Percentiles rank a stretch among this genome's conserved stretches.
phyloP scores from a whole-genome alignment of 2,113 vertebrate genomes.

The Emydura subglobosa region DNA sequence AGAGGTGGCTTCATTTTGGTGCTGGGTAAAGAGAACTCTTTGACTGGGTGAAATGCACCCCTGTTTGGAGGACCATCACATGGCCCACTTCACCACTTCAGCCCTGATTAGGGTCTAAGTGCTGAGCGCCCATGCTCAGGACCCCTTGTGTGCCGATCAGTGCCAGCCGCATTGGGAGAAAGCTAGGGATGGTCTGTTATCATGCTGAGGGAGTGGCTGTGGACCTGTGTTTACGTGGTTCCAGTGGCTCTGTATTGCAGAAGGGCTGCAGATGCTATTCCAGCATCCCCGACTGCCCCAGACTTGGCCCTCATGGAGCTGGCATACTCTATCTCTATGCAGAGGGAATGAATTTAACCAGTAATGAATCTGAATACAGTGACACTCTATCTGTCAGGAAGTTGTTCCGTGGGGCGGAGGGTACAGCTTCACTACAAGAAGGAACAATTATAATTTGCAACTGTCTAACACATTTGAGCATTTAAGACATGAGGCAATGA shows the following conservation, averaged over 20 bases:
- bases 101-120: neutral
- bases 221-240: neutral
- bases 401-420: neutral
- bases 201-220: neutral
- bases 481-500: neutral
- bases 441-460: neutral
- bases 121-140: neutral
- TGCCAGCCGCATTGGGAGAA: neutral
- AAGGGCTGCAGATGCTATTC: neutral
- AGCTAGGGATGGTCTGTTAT: neutral
- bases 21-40: neutral
- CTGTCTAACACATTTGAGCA: neutral
- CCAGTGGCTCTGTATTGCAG: neutral
- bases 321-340: neutral
- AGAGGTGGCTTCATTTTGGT: neutral
- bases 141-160: neutral
- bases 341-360: neutral
- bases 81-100: neutral
- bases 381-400: neutral
- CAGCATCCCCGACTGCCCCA: neutral
- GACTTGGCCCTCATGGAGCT: neutral
- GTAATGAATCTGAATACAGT: neutral
- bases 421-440: neutral
- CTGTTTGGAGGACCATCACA: neutral
- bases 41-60: neutral